Conservation (phyloP, 2,113 vertebrate genomes). For the Chrysochloris asiatica region DNA sequence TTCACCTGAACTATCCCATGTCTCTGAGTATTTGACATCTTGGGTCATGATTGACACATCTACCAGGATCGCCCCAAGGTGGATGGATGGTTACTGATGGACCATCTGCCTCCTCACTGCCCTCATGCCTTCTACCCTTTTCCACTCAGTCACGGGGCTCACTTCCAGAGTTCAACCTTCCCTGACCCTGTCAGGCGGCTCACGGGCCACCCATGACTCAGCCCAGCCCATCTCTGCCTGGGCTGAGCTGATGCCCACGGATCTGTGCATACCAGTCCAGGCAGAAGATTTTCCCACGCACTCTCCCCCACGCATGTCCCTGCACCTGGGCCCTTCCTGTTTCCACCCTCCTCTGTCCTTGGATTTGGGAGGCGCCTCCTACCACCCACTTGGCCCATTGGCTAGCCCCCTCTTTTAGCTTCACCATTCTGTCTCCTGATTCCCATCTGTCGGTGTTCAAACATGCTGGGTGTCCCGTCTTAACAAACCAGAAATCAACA, state of each 20-base stretch:
- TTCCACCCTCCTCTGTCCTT: neutral
- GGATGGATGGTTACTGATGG: neutral
- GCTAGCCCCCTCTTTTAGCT: accelerated
- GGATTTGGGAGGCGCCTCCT: neutral
- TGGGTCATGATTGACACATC: neutral
- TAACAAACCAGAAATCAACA: neutral
- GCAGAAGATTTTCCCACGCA: neutral
- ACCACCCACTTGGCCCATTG: neutral
- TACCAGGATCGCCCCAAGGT: neutral
- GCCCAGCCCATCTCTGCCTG: neutral
- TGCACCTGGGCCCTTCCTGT: neutral
- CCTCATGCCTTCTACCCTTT: too few relatives aligned
- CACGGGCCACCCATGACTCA: too few relatives aligned
- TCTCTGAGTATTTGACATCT: neutral
- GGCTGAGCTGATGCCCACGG: neutral
- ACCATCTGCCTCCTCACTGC: accelerated
- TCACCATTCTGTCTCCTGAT: neutral
- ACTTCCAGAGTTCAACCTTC: neutral
- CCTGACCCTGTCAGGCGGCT: accelerated
- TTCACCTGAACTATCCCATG: neutral
- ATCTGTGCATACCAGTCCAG: too few relatives aligned
- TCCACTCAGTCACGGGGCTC: too few relatives aligned
- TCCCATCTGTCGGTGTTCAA: neutral
- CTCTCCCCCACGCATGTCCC: neutral
- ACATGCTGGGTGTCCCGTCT: neutral